phyloP scores from a whole-genome alignment of 2,888 invertebrate species.

The Acrobasis consociella region DNA sequence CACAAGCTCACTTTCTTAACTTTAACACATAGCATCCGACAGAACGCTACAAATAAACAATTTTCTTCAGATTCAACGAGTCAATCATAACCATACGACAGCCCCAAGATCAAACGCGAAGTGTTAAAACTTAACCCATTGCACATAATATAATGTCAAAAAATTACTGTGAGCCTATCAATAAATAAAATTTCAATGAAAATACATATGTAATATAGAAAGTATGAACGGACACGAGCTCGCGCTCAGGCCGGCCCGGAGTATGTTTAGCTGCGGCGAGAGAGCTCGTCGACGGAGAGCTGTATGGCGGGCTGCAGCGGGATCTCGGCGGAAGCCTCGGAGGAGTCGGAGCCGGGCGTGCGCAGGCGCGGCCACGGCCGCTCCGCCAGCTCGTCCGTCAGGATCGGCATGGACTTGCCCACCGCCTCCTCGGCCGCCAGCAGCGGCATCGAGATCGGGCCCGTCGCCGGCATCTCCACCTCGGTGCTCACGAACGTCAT shows the following conservation, averaged over 20 bases:
- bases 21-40: constrained; percentile 38
- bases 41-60: constrained; percentile 34
- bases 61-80: constrained; percentile 26
- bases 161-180: constrained; percentile 35
- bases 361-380: constrained; percentile 59
- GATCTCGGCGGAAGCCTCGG: constrained; percentile 68
- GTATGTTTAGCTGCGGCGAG: constrained; percentile 54
- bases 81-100: not conserved
- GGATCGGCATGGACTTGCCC: constrained; percentile 71
- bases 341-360: constrained; percentile 65
- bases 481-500: constrained; percentile 58
- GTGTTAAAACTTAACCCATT: constrained; percentile 53
- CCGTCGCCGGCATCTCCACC: constrained; percentile 52
- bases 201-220: constrained; percentile 10
- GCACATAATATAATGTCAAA: constrained; percentile 49
- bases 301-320: constrained; percentile 69
- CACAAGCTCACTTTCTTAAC: constrained; percentile 37
- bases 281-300: constrained; percentile 59
- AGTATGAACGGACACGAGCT: constrained; percentile 1
- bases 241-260: too few relatives aligned
- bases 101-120: constrained; percentile 4
- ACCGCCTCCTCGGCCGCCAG: constrained; percentile 77
- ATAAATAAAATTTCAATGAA: constrained; percentile 36
- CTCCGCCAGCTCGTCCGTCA: constrained; percentile 65
- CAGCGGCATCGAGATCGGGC: constrained; percentile 83